Evolutionary conservation across 2,797 vertebrate genomes (phyloP).

Genomic region (Acanthiza pusilla): DNA sequence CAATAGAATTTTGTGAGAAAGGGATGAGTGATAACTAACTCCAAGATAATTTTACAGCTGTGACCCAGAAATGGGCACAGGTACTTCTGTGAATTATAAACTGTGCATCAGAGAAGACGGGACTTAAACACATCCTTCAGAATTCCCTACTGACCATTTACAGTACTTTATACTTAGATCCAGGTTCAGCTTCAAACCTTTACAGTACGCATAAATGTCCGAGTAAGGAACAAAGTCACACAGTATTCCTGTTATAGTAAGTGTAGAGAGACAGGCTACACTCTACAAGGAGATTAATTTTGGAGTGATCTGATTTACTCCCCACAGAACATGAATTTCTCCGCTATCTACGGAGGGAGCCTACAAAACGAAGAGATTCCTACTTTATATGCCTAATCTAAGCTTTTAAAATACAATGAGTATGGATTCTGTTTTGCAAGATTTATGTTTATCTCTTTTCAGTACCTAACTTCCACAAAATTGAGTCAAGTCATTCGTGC

Average conservation of each 20-base stretch:
- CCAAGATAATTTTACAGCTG: not conserved
- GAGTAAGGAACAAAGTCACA: not conserved
- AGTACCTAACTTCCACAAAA: not conserved
- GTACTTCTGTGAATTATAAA: not conserved
- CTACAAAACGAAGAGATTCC: not conserved
- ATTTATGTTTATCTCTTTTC: conserved; percentile 2
- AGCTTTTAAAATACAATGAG: not conserved
- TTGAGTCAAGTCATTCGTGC: not conserved
- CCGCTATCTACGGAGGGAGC: not conserved
- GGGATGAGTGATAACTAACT: not conserved
- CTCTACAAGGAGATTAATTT: not conserved
- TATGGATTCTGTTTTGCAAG: not conserved
- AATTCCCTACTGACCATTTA: not conserved
- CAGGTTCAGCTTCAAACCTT: not conserved
- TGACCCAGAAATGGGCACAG: not conserved
- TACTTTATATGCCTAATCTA: not conserved
- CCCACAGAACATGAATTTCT: not conserved
- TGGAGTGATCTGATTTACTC: not conserved
- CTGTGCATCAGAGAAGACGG: not conserved
- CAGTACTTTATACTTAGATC: not conserved
- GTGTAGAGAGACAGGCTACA: not conserved
- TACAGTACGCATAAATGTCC: not conserved
- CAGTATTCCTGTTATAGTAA: not conserved
- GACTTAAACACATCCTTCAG: not conserved
- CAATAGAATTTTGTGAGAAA: not conserved